phyloP scores from a whole-genome alignment of 2,888 invertebrate species.

The Polylopha cassiicola region DNA sequence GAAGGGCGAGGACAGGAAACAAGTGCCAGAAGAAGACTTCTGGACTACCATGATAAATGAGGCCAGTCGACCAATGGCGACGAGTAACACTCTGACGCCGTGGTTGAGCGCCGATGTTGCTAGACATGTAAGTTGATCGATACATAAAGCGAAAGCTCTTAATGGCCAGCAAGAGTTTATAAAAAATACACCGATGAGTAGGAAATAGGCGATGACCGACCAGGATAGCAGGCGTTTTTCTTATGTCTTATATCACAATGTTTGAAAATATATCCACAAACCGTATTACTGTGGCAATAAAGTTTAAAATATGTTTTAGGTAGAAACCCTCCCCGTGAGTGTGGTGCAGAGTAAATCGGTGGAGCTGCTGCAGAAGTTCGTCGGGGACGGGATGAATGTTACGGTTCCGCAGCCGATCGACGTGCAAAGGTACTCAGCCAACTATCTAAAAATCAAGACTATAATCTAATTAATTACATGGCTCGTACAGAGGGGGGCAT shows the following conservation, averaged over 20 bases:
- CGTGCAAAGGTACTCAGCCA: too few species aligned
- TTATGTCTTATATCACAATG: too few species aligned
- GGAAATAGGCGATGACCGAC: too few species aligned
- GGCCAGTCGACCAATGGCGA: slow-evolving; percentile 26
- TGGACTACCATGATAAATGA: slow-evolving; percentile 32
- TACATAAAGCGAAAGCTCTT: too few species aligned
- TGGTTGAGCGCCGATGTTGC: slow-evolving; percentile 33
- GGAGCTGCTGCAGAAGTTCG: slow-evolving; percentile 47
- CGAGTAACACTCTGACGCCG: slow-evolving; percentile 27
- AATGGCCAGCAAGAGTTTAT: too few species aligned
- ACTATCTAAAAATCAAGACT: too few species aligned
- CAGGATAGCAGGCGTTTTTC: too few species aligned
- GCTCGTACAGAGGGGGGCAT: too few species aligned
- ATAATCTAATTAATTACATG: too few species aligned
- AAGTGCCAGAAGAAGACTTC: slow-evolving; percentile 20
- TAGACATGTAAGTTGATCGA: slow-evolving; percentile 39
- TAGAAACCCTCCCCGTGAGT: slow-evolving; percentile 56
- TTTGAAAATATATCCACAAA: too few species aligned
- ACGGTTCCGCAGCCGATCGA: slow-evolving; percentile 58
- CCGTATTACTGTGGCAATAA: background rate
- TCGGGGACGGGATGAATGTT: slow-evolving; percentile 36
- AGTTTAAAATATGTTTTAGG: slow-evolving; percentile 34
- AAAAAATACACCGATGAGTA: too few species aligned
- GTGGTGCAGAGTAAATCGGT: slow-evolving; percentile 50
- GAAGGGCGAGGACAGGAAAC: slow-evolving; percentile 34